These are phyloP conservation scores for Caenorhabditis doughertyi DNA, from an alignment of 2,888 invertebrate genomes.

Conservation along the genomic window DNA sequence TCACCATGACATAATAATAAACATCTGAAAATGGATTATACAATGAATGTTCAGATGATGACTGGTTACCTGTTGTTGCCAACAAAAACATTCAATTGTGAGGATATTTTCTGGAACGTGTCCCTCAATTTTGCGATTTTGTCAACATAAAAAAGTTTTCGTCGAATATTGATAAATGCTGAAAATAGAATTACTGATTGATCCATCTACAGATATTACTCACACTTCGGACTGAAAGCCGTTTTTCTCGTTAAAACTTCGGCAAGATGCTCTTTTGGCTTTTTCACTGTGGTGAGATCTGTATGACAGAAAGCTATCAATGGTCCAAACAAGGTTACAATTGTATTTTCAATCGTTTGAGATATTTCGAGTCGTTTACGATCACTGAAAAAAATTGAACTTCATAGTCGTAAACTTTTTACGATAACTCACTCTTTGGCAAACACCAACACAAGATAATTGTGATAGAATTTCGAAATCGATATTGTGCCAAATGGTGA, in stretches of 20 bases:
- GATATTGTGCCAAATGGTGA: slow-evolving; percentile 57
- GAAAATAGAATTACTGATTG: no score
- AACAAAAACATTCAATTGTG: slow-evolving; percentile 54
- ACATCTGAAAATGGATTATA: slow-evolving; percentile 23
- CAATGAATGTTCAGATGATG: neutral
- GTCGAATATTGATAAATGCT: slow-evolving; percentile 50
- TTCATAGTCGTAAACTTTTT: neutral
- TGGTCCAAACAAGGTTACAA: slow-evolving; percentile 58
- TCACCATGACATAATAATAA: slow-evolving; percentile 41
- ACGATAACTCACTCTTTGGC: slow-evolving; percentile 56
- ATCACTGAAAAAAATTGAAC: slow-evolving; percentile 36
- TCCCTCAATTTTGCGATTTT: slow-evolving; percentile 45
- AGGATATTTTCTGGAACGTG: slow-evolving; percentile 49
- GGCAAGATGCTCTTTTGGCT: slow-evolving; percentile 51
- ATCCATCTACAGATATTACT: neutral
- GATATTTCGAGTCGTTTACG: slow-evolving; percentile 38
- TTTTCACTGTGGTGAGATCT: slow-evolving; percentile 55
- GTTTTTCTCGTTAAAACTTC: slow-evolving; percentile 6
- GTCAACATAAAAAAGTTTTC: slow-evolving; percentile 48
- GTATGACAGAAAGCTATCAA: slow-evolving; percentile 59
- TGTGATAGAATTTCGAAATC: slow-evolving; percentile 44
- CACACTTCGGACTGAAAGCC: slow-evolving; percentile 21
- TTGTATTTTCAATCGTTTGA: slow-evolving; percentile 49
- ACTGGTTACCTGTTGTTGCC: slow-evolving; percentile 44
- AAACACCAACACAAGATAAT: slow-evolving; percentile 54